These are phyloP conservation scores for Phalloptychus januarius DNA, from an alignment of 2,797 vertebrate genomes.

Conservation along the genomic window DNA sequence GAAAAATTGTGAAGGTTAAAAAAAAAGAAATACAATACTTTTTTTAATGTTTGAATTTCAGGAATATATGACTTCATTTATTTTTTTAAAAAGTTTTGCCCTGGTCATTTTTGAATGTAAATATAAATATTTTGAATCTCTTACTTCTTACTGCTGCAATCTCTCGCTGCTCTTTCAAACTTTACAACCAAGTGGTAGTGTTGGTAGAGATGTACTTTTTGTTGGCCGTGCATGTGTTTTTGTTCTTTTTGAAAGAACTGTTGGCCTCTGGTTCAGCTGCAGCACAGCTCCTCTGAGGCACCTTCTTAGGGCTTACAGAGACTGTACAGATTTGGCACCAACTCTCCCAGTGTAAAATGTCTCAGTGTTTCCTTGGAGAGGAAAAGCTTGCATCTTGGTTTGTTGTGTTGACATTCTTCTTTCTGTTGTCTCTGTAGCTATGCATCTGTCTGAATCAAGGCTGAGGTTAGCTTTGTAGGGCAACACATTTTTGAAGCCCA, in stretches of 20 bases:
- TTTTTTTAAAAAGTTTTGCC: not conserved
- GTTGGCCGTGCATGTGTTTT: conserved; percentile 19
- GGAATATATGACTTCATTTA: not conserved
- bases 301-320: conserved; percentile 28
- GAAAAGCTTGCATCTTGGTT: conserved; percentile 7
- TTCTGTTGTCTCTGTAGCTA: conserved; percentile 11
- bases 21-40: not conserved
- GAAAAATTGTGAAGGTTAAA: not conserved
- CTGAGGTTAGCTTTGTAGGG: not conserved
- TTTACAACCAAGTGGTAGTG: conserved; percentile 13
- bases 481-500: not conserved
- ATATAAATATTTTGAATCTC: not conserved
- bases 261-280: conserved; percentile 37
- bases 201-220: conserved; percentile 20
- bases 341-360: conserved; percentile 23
- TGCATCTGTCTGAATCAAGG: conserved; percentile 26
- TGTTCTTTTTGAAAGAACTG: conserved; percentile 28
- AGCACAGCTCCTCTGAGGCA: conserved; percentile 37
- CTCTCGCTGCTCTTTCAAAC: not conserved
- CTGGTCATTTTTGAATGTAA: not conserved
- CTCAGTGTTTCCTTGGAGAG: conserved; percentile 35
- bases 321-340: not conserved
- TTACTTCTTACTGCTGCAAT: not conserved
- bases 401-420: conserved; percentile 20
- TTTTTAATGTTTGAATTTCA: not conserved